Percentiles rank a stretch among this genome's conserved stretches.
Evolutionary conservation across 2,888 invertebrate species (phyloP).

Genomic region (Campoplex nolae): DNA sequence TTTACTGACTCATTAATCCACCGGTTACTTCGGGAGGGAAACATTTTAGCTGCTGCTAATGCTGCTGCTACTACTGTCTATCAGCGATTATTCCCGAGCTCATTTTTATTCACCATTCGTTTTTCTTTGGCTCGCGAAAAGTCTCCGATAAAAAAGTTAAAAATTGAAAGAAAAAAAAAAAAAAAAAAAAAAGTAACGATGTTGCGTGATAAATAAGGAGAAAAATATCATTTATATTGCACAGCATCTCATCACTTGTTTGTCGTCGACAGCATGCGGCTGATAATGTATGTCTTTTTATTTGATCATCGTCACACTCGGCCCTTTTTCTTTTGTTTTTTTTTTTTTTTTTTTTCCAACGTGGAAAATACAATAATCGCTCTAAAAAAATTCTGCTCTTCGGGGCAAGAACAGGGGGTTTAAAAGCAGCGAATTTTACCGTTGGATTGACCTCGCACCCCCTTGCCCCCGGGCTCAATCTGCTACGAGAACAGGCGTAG

Average conservation of each 20-base stretch:
- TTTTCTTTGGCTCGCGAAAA: background rate
- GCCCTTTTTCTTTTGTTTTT: background rate
- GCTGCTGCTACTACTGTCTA: background rate
- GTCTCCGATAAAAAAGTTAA: background rate
- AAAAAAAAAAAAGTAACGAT: background rate
- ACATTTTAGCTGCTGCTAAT: constrained; percentile 22
- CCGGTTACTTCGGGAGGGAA: constrained; percentile 17
- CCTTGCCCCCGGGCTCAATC: background rate
- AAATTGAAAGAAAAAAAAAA: no score
- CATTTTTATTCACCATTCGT: background rate
- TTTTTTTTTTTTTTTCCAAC: background rate
- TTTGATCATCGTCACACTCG: constrained; percentile 28
- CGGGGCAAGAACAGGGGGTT: background rate
- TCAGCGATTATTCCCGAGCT: constrained; percentile 1
- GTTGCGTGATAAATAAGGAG: background rate
- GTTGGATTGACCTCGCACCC: background rate
- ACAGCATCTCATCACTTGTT: constrained; percentile 47
- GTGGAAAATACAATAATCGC: constrained; percentile 15
- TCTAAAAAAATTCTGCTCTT: background rate
- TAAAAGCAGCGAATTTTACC: background rate
- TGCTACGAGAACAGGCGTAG: constrained; percentile 75
- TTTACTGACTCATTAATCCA: constrained; percentile 35
- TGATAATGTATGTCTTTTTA: constrained; percentile 45
- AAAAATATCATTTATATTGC: constrained; percentile 2
- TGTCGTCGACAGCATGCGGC: constrained; percentile 56